Evolutionary conservation across 2,797 vertebrate species (phyloP), one percentile per base, ranked within the genome.

Genomic region (Erpetoichthys calabaricus): DNA sequence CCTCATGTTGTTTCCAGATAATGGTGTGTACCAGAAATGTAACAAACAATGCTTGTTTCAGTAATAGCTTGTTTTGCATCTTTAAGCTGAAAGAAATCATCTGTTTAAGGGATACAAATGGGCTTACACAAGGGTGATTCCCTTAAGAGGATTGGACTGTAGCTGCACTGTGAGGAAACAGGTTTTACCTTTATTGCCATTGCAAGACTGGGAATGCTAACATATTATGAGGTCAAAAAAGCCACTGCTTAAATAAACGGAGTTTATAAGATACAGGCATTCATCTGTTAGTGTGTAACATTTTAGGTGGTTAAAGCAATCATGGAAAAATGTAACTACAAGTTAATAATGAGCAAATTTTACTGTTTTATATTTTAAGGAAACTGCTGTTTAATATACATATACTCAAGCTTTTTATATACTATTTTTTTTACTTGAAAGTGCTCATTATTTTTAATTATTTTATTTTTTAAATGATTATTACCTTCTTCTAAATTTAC

Each of bases 81-180:
- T 8, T 54, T 43, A 54, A 54, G 10, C 53, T 54, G 53, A 54
- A 42, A 54, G 53, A 54, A 54, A 54, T 54, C 53, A 54, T 54
- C 53, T 54, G 53, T 54, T 54, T 54, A 54, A 54, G 53, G 53
- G 53, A 54, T 7, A 42, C 53, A 54, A 54, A 54, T 54, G 53
- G 53, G 53, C 53, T 54, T 54, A 54, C 53, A 54, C 53, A 54
- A 43, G 44, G 44, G 53, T 54, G 53, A 56, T 65, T 62, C 62
- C 70, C 61, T 56, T 47, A 66, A 63, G 64, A 65, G 62, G 61
- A 70, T 57, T 53, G 65, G 60, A 53, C 57, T 53, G 45, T 45
- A 53, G 51, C 57, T 59, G 51, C 43, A 59, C 25, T 59, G 57
- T 54, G 9, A 41, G 8, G 42, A 59, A 59, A 53, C 51, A 53